phyloP scores from a whole-genome alignment of 2,797 vertebrate genomes.

The Otus scops region DNA sequence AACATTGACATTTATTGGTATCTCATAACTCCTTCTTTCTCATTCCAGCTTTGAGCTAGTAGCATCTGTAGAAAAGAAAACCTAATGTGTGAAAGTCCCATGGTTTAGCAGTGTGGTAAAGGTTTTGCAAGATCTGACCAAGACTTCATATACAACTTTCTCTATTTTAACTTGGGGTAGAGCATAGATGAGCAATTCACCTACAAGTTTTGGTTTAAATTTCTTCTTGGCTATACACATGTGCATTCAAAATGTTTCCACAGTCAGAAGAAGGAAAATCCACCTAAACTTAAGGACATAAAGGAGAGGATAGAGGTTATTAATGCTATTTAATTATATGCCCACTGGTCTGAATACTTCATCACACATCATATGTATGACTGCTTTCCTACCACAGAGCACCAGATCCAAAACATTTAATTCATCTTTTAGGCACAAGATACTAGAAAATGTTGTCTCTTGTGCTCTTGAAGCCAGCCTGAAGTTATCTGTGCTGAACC shows the following conservation, averaged over 20 bases:
- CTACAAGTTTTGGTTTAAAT: background rate
- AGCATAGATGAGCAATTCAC: background rate
- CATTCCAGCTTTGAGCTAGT: background rate
- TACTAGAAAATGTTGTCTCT: background rate
- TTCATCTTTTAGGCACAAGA: background rate
- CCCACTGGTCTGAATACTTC: background rate
- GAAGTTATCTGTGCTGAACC: background rate
- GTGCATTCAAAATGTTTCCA: background rate
- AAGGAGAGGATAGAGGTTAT: background rate
- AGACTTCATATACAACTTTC: background rate
- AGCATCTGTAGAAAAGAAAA: background rate
- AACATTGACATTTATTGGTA: background rate
- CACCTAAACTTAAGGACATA: background rate
- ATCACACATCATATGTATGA: background rate
- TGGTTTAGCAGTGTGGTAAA: background rate
- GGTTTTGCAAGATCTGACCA: background rate
- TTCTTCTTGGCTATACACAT: background rate
- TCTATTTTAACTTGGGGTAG: background rate
- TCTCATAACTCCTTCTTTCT: background rate
- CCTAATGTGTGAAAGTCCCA: background rate
- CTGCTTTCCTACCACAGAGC: background rate
- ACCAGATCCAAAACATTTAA: background rate
- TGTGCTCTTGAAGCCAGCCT: background rate
- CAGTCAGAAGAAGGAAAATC: background rate
- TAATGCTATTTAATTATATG: background rate